phyloP scores from a whole-genome alignment of 1,140 invertebrate species.

The Caenorhabditis briggsae region DNA sequence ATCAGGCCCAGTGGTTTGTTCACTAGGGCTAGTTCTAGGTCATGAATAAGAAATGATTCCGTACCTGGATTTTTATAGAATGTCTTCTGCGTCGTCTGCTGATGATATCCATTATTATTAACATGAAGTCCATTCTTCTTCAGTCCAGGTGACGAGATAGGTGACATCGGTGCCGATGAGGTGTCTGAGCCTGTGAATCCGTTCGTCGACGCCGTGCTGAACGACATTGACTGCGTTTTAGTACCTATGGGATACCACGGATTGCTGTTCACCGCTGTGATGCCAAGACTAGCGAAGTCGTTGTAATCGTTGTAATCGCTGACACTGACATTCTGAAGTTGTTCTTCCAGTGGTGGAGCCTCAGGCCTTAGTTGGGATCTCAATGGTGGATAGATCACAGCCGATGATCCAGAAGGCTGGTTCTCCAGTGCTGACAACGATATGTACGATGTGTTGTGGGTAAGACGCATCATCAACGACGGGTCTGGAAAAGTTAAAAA shows the following conservation, averaged over 20 bases:
- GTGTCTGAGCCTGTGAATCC: constrained; percentile 41
- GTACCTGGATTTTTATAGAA: constrained; percentile 28
- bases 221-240: not conserved
- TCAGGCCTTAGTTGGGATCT: not conserved
- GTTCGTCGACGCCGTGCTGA: constrained; percentile 17
- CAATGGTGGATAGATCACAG: not conserved
- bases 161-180: constrained; percentile 36
- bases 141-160: constrained; percentile 9
- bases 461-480: constrained; percentile 47
- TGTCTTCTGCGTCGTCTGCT: not conserved
- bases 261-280: not conserved
- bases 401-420: constrained; percentile 19
- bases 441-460: constrained; percentile 40
- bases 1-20: not conserved
- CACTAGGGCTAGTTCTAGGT: not conserved
- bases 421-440: constrained; percentile 23
- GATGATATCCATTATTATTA: constrained; percentile 5
- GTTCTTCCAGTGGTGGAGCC: constrained; percentile 30
- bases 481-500: not conserved
- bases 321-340: not conserved
- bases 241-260: not conserved
- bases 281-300: constrained; percentile 26
- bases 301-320: not conserved
- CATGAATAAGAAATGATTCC: not conserved
- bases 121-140: not conserved